phyloP scores from a whole-genome alignment of 1,140 invertebrate genomes.

The Babylonia areolata region DNA sequence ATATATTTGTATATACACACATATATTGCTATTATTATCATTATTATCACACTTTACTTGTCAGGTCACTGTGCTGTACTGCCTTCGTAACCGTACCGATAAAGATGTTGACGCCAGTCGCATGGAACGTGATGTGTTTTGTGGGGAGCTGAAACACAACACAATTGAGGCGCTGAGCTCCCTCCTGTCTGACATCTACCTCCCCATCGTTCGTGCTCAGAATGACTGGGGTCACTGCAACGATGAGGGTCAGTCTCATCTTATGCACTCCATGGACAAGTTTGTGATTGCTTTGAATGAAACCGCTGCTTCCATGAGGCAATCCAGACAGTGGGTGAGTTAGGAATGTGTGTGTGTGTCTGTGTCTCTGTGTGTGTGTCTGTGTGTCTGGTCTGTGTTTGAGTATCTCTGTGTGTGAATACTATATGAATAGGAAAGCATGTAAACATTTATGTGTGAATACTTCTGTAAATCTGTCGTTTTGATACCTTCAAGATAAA shows the following conservation, averaged over 20 bases:
- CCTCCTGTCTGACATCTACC: slow-evolving; percentile 72
- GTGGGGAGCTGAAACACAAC: slow-evolving; percentile 74
- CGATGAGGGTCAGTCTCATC: slow-evolving; percentile 64
- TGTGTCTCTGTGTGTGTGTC: too few relatives aligned
- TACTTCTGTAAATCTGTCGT: not conserved
- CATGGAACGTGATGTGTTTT: slow-evolving; percentile 73
- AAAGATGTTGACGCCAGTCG: slow-evolving; percentile 70
- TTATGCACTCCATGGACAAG: slow-evolving; percentile 72
- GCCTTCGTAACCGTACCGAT: slow-evolving; percentile 69
- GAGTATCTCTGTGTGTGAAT: not conserved
- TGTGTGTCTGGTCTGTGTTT: not conserved
- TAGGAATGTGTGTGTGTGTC: not conserved
- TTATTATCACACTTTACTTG: too few relatives aligned
- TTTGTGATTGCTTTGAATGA: slow-evolving; percentile 70
- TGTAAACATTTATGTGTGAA: not conserved
- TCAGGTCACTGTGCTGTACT: slow-evolving; percentile 70
- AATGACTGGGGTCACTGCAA: slow-evolving; percentile 74
- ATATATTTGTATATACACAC: too few relatives aligned
- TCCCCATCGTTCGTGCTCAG: slow-evolving; percentile 70
- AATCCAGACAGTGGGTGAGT: slow-evolving; percentile 71
- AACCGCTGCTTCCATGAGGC: slow-evolving; percentile 65
- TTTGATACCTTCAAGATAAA: too few relatives aligned
- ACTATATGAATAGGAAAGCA: not conserved
- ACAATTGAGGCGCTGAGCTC: slow-evolving; percentile 71
- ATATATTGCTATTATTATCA: too few relatives aligned